These are phyloP conservation scores for Raillietiella orientalis DNA, from an alignment of 2,888 invertebrate genomes.

Conservation along the genomic window DNA sequence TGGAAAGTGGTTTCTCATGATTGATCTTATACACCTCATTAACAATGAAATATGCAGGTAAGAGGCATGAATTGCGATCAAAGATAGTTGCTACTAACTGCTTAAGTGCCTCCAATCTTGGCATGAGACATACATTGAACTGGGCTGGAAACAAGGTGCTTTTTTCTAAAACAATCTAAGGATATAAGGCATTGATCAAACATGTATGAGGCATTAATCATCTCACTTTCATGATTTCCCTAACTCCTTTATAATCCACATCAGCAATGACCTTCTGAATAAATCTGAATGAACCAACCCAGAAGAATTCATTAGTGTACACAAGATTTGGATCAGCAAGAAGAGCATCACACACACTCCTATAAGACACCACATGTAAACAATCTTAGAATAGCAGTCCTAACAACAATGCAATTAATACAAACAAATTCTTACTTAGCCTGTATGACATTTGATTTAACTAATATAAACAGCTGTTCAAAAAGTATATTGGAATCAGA, in stretches of 20 bases:
- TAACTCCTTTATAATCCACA: conserved; percentile 79
- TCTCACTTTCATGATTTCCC: conserved; percentile 58
- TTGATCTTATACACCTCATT: conserved; percentile 75
- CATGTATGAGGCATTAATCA: too few species aligned
- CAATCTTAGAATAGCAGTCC: too few species aligned
- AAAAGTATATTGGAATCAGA: too few species aligned
- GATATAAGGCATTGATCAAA: not conserved
- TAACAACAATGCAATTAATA: too few species aligned
- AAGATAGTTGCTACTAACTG: conserved; percentile 60
- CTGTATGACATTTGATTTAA: too few species aligned
- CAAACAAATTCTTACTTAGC: too few species aligned
- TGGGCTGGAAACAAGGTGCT: conserved; percentile 42
- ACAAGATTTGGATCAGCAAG: conserved; percentile 48
- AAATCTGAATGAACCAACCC: conserved; percentile 57
- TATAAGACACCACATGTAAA: too few species aligned
- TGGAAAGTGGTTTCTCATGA: conserved; percentile 42
- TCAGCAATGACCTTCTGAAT: conserved; percentile 54
- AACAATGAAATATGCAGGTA: conserved; percentile 79
- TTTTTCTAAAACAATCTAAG: conserved; percentile 28
- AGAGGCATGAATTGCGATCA: conserved; percentile 58
- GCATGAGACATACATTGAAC: conserved; percentile 41
- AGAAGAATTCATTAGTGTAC: conserved; percentile 47
- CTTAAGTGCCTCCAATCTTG: conserved; percentile 44
- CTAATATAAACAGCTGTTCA: too few species aligned
- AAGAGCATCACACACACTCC: conserved; percentile 57